Conservation (phyloP, 2,797 vertebrate genomes). For the Xenops minutus region DNA sequence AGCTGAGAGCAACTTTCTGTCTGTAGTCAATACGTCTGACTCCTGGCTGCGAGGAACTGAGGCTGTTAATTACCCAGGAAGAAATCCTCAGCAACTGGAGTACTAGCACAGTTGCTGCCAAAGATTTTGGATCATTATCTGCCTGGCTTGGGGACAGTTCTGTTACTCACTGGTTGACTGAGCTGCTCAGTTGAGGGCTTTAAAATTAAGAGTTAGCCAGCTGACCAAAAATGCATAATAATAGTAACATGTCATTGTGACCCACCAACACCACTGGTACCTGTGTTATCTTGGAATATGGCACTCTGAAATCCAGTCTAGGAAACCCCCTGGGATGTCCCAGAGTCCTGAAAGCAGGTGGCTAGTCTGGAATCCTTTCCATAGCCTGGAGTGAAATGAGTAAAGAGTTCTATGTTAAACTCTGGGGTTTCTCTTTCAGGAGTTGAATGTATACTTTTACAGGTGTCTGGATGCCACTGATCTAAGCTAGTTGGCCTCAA, state of each 20-base stretch:
- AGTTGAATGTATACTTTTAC: background rate
- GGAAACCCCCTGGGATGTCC: background rate
- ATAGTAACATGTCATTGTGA: background rate
- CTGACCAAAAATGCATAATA: background rate
- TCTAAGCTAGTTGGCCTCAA: background rate
- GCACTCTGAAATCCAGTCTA: background rate
- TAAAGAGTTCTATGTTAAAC: background rate
- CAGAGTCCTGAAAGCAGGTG: background rate
- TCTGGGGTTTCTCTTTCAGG: background rate
- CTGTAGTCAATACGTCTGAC: background rate
- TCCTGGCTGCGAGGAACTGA: background rate
- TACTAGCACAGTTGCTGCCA: background rate
- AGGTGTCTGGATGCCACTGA: background rate
- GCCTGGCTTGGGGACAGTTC: background rate
- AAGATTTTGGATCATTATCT: background rate
- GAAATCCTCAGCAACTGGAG: background rate
- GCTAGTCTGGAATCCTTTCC: background rate
- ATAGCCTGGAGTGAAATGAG: background rate
- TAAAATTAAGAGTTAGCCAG: background rate
- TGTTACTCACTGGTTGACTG: background rate
- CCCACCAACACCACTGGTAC: background rate
- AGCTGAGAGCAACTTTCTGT: background rate
- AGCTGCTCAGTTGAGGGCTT: background rate
- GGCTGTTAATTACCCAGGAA: background rate
- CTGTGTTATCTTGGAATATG: background rate